A percentile compares a stretch with the other conserved stretches of the same genome.
These are phyloP conservation scores for Camelus dromedarius DNA, from an alignment of 2,113 vertebrate genomes.

Conservation along the genomic window DNA sequence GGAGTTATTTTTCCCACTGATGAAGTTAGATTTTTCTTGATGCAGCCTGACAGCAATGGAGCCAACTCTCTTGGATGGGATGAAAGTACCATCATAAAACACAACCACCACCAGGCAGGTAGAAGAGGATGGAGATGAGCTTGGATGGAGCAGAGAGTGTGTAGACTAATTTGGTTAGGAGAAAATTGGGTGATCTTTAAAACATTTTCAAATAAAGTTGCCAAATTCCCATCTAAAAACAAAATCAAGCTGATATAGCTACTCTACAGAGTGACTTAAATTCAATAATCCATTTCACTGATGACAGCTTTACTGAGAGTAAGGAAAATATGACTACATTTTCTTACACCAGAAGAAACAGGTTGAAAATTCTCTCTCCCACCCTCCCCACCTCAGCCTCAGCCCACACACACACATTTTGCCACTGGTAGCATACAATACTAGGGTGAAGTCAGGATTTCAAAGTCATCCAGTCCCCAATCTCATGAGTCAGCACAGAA, in stretches of 20 bases:
- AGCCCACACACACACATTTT: not conserved
- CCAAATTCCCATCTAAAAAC: constrained; percentile 67
- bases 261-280: constrained; percentile 50
- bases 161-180: not conserved
- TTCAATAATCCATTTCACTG: constrained; percentile 63
- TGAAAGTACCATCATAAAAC: not conserved
- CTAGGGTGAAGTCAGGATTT: not conserved
- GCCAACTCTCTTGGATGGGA: not conserved
- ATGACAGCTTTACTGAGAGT: constrained; percentile 66
- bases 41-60: not conserved
- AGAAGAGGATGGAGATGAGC: not conserved
- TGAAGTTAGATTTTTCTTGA: constrained; percentile 33
- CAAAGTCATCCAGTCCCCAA: constrained; percentile 44
- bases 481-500: constrained; percentile 57
- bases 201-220: constrained; percentile 59
- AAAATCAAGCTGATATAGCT: constrained; percentile 51
- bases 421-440: not conserved
- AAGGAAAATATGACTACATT: constrained; percentile 47
- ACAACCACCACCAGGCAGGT: not conserved
- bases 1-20: not conserved
- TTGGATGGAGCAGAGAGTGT: not conserved
- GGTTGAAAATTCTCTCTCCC: not conserved
- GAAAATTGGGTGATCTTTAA: constrained; percentile 40
- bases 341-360: constrained; percentile 27
- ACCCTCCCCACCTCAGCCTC: no score